These are phyloP conservation scores for Rynchops niger DNA, from an alignment of 2,113 vertebrate species.

Conservation along the genomic window DNA sequence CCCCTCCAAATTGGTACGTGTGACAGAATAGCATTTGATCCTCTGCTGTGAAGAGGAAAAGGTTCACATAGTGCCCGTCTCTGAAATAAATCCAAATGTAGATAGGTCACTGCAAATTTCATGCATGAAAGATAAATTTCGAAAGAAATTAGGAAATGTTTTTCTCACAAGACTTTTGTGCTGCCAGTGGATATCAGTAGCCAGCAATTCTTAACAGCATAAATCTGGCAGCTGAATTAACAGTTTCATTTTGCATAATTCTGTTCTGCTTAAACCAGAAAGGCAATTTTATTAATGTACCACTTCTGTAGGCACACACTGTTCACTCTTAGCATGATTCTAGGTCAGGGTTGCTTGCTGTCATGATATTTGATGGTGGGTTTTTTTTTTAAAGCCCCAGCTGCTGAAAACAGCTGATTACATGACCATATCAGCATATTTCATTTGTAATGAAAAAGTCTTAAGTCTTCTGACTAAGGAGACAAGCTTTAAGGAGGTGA, in stretches of 20 bases:
- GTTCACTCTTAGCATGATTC: neutral
- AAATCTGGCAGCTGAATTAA: conserved; percentile 1
- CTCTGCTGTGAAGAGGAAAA: neutral
- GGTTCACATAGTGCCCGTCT: neutral
- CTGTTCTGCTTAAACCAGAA: neutral
- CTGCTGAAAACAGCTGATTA: neutral
- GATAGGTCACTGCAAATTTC: neutral
- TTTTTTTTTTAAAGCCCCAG: neutral
- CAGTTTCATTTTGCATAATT: conserved; percentile 20
- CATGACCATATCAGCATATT: neutral
- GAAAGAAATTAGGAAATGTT: neutral
- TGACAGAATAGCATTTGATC: neutral
- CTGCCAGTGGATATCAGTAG: neutral
- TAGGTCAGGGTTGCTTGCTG: conserved; percentile 11
- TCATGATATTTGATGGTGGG: neutral
- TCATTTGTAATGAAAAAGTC: neutral
- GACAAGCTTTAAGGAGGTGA: neutral
- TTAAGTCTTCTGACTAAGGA: neutral
- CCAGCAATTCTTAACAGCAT: neutral
- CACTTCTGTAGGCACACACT: neutral
- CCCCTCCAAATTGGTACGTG: fast-evolving
- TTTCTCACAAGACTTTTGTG: neutral
- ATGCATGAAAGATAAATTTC: neutral
- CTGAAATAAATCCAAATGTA: neutral
- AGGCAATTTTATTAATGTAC: neutral